Conservation (phyloP, 2,797 vertebrate genomes). For the Myotis pilosus region DNA sequence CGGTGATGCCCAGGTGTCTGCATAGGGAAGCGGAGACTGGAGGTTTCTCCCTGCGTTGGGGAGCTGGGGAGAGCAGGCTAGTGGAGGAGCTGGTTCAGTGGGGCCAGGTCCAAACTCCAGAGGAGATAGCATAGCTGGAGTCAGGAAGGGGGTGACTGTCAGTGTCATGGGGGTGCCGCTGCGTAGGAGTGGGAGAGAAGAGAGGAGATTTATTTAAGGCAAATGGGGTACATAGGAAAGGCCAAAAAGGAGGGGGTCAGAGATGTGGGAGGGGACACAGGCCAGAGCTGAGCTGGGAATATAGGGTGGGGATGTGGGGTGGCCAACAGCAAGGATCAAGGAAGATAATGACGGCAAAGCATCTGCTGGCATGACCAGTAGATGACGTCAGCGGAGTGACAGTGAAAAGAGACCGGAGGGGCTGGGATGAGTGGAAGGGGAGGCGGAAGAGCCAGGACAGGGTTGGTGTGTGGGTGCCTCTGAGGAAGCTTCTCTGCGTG, state of each 20-base stretch:
- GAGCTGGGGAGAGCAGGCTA: neutral
- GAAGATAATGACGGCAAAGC: neutral
- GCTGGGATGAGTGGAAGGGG: neutral
- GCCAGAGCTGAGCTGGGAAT: neutral
- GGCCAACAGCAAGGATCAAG: neutral
- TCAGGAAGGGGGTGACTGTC: fast-evolving
- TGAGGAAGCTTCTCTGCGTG: neutral
- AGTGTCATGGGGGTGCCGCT: neutral
- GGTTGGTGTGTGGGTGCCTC: too few species aligned
- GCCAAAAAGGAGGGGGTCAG: neutral
- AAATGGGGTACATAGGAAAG: neutral
- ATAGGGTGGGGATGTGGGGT: neutral
- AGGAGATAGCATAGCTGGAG: neutral
- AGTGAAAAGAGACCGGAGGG: neutral
- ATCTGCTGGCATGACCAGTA: neutral
- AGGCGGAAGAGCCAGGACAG: neutral
- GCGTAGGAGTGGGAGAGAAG: neutral
- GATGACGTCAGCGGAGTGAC: neutral
- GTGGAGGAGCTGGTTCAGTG: neutral
- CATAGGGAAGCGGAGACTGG: neutral
- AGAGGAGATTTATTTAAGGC: neutral
- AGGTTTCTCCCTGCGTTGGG: fast-evolving
- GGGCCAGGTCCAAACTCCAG: neutral
- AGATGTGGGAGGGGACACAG: too few species aligned
- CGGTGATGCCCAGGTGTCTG: neutral